Conservation (phyloP, 2,797 vertebrate genomes). For the Clarias pachynema region DNA sequence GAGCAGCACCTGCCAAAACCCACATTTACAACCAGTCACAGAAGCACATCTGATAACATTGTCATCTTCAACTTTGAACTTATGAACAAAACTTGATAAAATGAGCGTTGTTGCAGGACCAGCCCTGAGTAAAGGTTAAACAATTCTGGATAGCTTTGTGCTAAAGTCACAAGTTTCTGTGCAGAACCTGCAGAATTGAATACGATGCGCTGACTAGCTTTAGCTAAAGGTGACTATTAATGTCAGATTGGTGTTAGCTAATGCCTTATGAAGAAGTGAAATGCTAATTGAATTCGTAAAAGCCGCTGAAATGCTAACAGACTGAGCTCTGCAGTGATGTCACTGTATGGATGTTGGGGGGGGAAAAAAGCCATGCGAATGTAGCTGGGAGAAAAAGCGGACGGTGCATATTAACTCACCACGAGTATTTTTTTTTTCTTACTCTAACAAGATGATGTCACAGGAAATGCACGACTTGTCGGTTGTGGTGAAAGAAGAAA, state of each 20-base stretch:
- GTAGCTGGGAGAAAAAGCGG: not conserved
- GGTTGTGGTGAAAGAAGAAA: not conserved
- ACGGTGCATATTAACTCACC: conserved; percentile 12
- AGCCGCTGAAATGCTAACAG: not conserved
- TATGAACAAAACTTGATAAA: not conserved
- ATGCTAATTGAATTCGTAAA: not conserved
- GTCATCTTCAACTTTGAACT: too few species aligned
- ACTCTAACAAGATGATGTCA: conserved; percentile 8
- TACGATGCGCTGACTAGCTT: not conserved
- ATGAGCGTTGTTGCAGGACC: not conserved
- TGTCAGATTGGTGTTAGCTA: not conserved
- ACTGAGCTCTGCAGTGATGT: not conserved
- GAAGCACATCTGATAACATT: too few species aligned
- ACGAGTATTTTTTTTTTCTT: not conserved
- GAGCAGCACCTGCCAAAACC: too few species aligned
- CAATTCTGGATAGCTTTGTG: not conserved
- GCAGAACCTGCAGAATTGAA: not conserved
- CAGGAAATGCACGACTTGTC: not conserved
- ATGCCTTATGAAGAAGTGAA: not conserved
- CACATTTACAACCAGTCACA: too few species aligned
- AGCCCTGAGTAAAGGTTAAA: not conserved
- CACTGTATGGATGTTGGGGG: not conserved
- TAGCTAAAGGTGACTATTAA: conserved; percentile 2
- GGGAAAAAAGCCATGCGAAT: not conserved
- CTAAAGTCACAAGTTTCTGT: not conserved